Percentiles rank a stretch among this genome's conserved stretches.
Conservation (phyloP, 2,888 invertebrate species). For the Cheilosia variabilis region DNA sequence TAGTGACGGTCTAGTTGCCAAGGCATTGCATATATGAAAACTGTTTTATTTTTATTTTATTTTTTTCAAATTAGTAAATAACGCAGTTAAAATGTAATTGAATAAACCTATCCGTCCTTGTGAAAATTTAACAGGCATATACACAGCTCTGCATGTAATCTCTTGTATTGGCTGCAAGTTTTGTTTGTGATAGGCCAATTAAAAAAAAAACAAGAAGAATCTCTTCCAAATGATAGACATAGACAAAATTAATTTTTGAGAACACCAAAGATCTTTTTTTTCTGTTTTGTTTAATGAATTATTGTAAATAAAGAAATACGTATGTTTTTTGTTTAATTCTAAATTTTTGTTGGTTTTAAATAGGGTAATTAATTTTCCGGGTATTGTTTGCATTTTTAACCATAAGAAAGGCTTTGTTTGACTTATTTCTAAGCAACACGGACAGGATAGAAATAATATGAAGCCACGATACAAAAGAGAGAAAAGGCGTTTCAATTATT, state of each 20-base stretch:
- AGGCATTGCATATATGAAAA: conserved; percentile 8
- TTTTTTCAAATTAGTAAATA: conserved; percentile 13
- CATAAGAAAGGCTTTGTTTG: conserved; percentile 29
- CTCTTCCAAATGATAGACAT: conserved; percentile 25
- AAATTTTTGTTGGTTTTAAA: conserved; percentile 35
- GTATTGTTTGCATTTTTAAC: conserved; percentile 62
- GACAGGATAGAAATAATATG: neutral
- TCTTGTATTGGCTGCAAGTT: conserved; percentile 37
- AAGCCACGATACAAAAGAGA: conserved; percentile 22
- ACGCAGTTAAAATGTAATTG: conserved; percentile 13
- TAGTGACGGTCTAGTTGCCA: conserved; percentile 50
- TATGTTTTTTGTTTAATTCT: conserved; percentile 46
- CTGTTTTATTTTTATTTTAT: neutral
- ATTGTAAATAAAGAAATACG: conserved; percentile 60
- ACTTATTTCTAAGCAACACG: conserved; percentile 13
- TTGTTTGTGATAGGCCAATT: conserved; percentile 45
- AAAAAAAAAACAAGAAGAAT: conserved; percentile 32
- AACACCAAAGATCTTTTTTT: conserved; percentile 65
- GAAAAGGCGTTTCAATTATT: conserved; percentile 20
- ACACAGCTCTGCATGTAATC: conserved; percentile 31
- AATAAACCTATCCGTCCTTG: conserved; percentile 70
- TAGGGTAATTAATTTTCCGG: conserved; percentile 30
- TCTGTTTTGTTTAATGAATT: conserved; percentile 10
- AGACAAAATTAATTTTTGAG: conserved; percentile 47
- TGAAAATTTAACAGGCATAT: conserved; percentile 45